Percentiles rank a stretch among this genome's conserved stretches.
Conservation (phyloP, 2,888 invertebrate genomes). For the Cristatella mucedo region DNA sequence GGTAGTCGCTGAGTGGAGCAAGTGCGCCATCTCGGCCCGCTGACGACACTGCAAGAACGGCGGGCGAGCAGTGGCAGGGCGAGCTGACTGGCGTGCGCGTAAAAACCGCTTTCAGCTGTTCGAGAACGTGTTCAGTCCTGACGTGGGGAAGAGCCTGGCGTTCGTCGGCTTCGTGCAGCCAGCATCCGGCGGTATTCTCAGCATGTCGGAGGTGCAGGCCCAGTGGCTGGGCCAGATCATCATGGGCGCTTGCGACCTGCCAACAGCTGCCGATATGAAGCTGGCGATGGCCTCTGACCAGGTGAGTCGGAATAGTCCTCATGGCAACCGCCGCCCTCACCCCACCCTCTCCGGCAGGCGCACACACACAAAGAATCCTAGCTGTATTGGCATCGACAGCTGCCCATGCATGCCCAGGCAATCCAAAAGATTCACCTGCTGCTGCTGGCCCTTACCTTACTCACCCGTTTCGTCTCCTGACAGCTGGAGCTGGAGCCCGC, state of each 20-base stretch:
- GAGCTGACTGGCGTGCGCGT: not conserved
- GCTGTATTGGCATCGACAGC: too few relatives aligned
- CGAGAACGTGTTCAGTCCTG: slow-evolving; percentile 30
- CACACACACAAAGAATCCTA: too few relatives aligned
- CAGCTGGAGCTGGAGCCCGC: too few relatives aligned
- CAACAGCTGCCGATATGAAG: slow-evolving; percentile 19
- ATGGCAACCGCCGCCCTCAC: not conserved
- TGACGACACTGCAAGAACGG: not conserved
- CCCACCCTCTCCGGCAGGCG: not conserved
- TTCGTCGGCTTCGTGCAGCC: slow-evolving; percentile 35
- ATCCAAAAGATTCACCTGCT: too few relatives aligned
- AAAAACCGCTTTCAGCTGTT: slow-evolving; percentile 20
- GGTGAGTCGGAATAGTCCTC: slow-evolving; percentile 14
- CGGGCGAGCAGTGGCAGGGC: not conserved
- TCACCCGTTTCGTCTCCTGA: too few relatives aligned
- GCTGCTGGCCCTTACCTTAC: too few relatives aligned
- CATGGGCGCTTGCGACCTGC: slow-evolving; percentile 19
- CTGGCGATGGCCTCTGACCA: slow-evolving; percentile 18
- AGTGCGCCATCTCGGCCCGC: too few relatives aligned
- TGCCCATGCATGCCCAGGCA: too few relatives aligned
- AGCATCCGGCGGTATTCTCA: slow-evolving; percentile 28
- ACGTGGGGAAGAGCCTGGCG: slow-evolving; percentile 22
- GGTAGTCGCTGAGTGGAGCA: too few relatives aligned
- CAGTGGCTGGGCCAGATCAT: slow-evolving; percentile 30
- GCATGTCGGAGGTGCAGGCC: slow-evolving; percentile 31